Evolutionary conservation across 2,113 vertebrate genomes (phyloP).

Genomic region (Poeciliopsis retropinna): DNA sequence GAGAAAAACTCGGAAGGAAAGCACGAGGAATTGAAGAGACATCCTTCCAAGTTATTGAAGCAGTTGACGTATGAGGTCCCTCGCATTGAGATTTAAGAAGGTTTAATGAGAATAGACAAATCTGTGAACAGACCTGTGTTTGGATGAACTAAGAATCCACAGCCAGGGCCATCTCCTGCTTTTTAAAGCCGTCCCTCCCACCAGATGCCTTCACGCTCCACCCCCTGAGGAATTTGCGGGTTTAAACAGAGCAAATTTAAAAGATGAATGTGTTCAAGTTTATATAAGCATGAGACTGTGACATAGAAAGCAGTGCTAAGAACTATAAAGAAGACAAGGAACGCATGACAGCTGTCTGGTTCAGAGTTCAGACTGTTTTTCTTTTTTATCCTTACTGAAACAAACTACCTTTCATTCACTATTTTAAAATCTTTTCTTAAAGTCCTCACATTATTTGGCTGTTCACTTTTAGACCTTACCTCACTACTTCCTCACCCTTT

Average conservation of each 20-base stretch:
- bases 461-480: conserved; percentile 51
- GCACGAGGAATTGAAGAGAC: conserved; percentile 46
- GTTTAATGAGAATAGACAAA: conserved; percentile 31
- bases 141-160: conserved; percentile 46
- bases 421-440: conserved; percentile 58
- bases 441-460: conserved; percentile 54
- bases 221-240: conserved; percentile 55
- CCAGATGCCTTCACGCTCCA: conserved; percentile 77
- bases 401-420: conserved; percentile 45
- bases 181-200: conserved; percentile 66
- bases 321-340: conserved; percentile 36
- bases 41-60: conserved; percentile 64
- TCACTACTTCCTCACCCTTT: conserved; percentile 22
- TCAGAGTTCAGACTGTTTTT: conserved; percentile 56
- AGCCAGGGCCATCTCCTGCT: conserved; percentile 50
- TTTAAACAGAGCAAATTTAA: conserved; percentile 41
- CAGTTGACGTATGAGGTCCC: conserved; percentile 67
- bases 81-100: conserved; percentile 37
- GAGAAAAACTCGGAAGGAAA: conserved; percentile 49
- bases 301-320: conserved; percentile 23
- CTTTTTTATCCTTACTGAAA: conserved; percentile 48
- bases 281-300: conserved; percentile 50
- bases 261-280: conserved; percentile 28
- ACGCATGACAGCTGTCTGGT: conserved; percentile 64
- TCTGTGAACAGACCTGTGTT: conserved; percentile 11